Base-by-base conservation (phyloP, 64 coral and sea anemone genomes). In the Stichodactyla mertensii region DNA sequence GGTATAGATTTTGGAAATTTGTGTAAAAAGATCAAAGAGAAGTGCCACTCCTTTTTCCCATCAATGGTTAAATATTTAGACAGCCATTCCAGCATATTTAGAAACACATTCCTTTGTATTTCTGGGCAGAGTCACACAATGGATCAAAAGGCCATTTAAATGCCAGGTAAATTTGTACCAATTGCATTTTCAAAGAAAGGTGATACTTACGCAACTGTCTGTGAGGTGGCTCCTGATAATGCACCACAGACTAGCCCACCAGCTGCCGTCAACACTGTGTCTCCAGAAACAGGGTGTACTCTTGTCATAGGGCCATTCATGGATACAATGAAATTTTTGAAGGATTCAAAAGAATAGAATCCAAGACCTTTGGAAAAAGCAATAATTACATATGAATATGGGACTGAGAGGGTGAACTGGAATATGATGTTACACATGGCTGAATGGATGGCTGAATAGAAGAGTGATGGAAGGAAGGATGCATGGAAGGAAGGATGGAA, bases 201-300 rank as follows among this genome's bases (percentile, higher is more conserved):
- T 12, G 10, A 74, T 83, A 95, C 94, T 95, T 79, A 95, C 94
- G 94, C 94, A 77, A 95, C 82, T 22, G 94, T 92, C 52, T 95
- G 94, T 16, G 94, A 95, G 16, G 90, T 83, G 56, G 94, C 94
- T 54, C 94, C 94, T 67, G 94, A 91, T 31, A 95, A 55, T 13
- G 94, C 94, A 53, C 94, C 94, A 66, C 91, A 95, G 12, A 92
- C 52, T 52, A 95, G 81, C 52, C 94, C 94, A 4, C 94, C 94
- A 59, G 90, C 6, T n/a, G 90, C 91, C 62, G 94, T 90, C 1
- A 95, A 62, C 16, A 87, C 91, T 67, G 82, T 87, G 59, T 95
- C 91, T 28, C 91, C 91, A 61, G 89, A 78, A n/a, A 92, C 94
- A 57, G 70, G 79, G 53, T 90, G 88, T 16, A 55, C 64, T 82